phyloP scores from a whole-genome alignment of 2,113 vertebrate species.

The Danionella cerebrum region DNA sequence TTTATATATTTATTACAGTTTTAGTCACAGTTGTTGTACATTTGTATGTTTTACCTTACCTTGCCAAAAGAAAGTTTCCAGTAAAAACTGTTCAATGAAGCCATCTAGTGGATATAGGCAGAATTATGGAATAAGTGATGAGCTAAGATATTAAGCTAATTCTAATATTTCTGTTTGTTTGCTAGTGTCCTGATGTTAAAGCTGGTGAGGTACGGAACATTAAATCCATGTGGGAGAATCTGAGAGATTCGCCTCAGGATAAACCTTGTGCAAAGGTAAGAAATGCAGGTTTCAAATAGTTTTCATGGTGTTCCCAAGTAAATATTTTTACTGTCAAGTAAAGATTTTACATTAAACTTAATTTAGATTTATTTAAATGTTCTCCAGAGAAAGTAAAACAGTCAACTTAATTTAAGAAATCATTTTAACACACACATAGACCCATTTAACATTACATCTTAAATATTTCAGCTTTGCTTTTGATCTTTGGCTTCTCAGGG shows the following conservation, averaged over 20 bases:
- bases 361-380: no score
- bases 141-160: neutral
- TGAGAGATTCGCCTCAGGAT: conserved; percentile 45
- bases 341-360: no score
- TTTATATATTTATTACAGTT: no score
- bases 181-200: conserved; percentile 69
- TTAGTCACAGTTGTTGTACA: no score
- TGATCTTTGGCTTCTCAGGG: conserved; percentile 48
- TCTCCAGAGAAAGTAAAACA: no score
- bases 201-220: conserved; percentile 74
- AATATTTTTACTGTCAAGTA: no score
- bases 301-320: no score
- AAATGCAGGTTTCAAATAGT: no score
- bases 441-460: neutral
- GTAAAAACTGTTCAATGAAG: neutral
- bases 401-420: no score
- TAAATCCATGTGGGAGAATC: conserved; percentile 77
- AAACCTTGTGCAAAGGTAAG: conserved; percentile 22
- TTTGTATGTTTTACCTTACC: no score
- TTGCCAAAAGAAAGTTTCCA: neutral
- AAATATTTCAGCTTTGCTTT: neutral
- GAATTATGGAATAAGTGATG: no score
- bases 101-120: neutral
- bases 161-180: neutral
- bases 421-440: neutral